Evolutionary conservation across 1,140 invertebrate genomes (phyloP), one percentile per base, ranked within the genome.

Genomic region (Formica exsecta): DNA sequence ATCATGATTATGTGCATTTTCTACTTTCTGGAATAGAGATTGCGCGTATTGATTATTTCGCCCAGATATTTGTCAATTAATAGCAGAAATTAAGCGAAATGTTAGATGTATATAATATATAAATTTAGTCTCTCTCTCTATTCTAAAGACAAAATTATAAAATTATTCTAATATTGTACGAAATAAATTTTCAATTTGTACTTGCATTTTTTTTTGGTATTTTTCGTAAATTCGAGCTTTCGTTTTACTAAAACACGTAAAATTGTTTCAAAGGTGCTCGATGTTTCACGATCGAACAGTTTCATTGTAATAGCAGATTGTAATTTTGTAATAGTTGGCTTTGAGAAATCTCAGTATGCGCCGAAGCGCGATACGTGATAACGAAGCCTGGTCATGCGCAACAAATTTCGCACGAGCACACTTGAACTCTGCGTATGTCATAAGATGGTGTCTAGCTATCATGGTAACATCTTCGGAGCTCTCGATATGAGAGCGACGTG

Each of bases 301-400:
- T 73, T 83, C 25, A n/a, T n/a, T 61, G 29, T 32, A 61, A 54
- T 48, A 74, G 38, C 79, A 57, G 25, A 83, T 74, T 80, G 66
- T 81, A 81, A 81, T 83, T 73, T 83, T 54, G 68, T 51, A 62
- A 74, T 54, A 61, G 54, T 48, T 62, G 51, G 36, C 79, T 83
- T 83, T 61, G 79, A 61, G 54, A 83, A 83, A 29, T 25, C 13
- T 83, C 54, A 32, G 32, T 73, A 8, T 2, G 7, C 32, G 51
- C 44, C 41, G 70, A 62, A 54, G 57, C 29, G 38, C 64, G 25
- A 66, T 70, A 61, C 75, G 84, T 80, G 74, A 81, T 77, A 54
- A 66, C 36, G 59, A 41, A 44, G 8, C 54, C 8, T 41, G 11
- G 16, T 59, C 54, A n/a, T 59, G 57, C 51, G 51, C 19, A 59